These are phyloP conservation scores for Porites evermanni DNA, from an alignment of 92 coral and sea anemone genomes.

Conservation along the genomic window DNA sequence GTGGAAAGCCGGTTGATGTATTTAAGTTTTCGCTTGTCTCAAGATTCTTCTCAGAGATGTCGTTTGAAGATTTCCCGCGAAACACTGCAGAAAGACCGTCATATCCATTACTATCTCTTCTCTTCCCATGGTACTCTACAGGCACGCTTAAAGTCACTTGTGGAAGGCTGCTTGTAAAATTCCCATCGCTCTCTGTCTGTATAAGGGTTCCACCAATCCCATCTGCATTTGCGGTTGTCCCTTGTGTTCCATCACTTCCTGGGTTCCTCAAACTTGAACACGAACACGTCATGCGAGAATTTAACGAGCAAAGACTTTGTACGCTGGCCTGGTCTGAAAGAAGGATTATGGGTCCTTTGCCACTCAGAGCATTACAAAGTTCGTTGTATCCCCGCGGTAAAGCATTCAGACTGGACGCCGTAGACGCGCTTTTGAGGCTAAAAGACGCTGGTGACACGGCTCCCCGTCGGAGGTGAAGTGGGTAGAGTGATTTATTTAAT, in stretches of 20 bases:
- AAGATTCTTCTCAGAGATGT: background rate
- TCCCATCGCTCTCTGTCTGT: constrained; percentile 24
- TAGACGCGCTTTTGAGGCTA: constrained; percentile 87
- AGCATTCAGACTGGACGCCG: constrained; percentile 78
- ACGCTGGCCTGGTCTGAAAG: constrained; percentile 66
- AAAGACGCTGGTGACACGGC: constrained; percentile 96
- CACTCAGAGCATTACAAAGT: constrained; percentile 59
- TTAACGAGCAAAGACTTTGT: constrained; percentile 65
- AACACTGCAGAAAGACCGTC: background rate
- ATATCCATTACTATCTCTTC: constrained; percentile 1
- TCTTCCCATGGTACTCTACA: constrained; percentile 23
- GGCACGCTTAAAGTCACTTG: constrained; percentile 30
- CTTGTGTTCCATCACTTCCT: constrained; percentile 39
- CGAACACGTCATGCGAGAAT: constrained; percentile 74
- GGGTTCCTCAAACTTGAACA: constrained; percentile 54
- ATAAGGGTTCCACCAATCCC: constrained; percentile 3
- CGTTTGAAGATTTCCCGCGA: background rate
- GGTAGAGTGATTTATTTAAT: constrained; percentile 70
- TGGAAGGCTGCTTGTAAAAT: constrained; percentile 15
- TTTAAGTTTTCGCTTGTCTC: background rate
- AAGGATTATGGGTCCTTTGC: constrained; percentile 79
- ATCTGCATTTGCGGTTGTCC: background rate
- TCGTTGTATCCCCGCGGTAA: constrained; percentile 63
- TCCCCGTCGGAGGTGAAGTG: constrained; percentile 88
- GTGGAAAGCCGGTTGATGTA: background rate